Evolutionary conservation across 2,888 invertebrate genomes (phyloP).

Genomic region (Rhorus exstirpatorius): DNA sequence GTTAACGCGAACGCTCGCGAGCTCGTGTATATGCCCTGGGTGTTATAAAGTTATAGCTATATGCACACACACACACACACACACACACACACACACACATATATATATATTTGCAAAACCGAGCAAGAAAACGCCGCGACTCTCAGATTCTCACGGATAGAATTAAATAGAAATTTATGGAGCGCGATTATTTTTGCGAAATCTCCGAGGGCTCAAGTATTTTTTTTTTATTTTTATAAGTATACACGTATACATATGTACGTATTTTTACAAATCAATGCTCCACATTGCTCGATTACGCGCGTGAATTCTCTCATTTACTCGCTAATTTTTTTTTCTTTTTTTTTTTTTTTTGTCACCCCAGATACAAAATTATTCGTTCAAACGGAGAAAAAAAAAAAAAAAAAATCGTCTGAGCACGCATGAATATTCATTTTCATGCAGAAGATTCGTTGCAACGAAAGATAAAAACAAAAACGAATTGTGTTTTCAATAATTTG

Average conservation of each 20-base stretch:
- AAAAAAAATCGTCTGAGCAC: no score
- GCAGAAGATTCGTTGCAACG: no score
- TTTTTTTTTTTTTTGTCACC: no score
- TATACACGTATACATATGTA: no score
- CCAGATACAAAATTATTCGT: no score
- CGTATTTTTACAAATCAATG: constrained; percentile 7
- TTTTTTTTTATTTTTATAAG: constrained; percentile 14
- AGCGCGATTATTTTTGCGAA: constrained; percentile 79
- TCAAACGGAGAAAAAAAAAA: no score
- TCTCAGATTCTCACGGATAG: constrained; percentile 81
- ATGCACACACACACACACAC: constrained; percentile 1
- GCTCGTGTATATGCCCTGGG: constrained; percentile 62
- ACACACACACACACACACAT: constrained; percentile 75
- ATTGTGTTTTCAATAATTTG: no score
- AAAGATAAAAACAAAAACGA: no score
- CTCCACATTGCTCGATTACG: neutral
- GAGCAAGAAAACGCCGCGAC: constrained; percentile 76
- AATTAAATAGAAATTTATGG: constrained; percentile 78
- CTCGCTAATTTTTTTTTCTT: no score
- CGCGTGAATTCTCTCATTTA: neutral
- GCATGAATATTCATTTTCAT: no score
- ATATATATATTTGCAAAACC: constrained; percentile 71
- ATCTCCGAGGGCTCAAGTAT: constrained; percentile 58
- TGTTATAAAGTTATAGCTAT: constrained; percentile 55
- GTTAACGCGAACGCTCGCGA: constrained; percentile 66